Base-by-base conservation (phyloP, 2,113 vertebrate genomes). In the Halcyon malimbica region DNA sequence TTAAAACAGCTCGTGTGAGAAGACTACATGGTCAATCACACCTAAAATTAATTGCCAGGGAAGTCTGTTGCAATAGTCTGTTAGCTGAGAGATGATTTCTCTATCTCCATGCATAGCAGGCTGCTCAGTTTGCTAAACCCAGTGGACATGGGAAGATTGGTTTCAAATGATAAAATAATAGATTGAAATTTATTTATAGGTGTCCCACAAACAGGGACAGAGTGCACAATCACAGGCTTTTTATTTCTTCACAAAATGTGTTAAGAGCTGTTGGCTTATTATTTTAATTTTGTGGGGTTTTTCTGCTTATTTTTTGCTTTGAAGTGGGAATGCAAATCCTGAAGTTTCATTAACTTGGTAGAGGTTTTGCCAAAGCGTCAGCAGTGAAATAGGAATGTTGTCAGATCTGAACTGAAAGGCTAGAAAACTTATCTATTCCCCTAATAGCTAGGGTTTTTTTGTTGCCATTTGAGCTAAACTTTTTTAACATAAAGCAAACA, bases 231-330 rank as follows among this genome's bases (percentile, higher is more conserved):
- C 11, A 2, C 0, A 0, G 10, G 6, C 17, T 46, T 73, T 79
- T 83, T 73, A 39, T 74, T 90, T 88, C 78, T 92, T 90, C 68
- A 67, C 26, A 41, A 88, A 93, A 50, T 41, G 24, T 37, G 11
- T 53, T 57, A 29, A 85, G 12, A 79, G 37, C 28, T 46, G 6
- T 65, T 87, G 33, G 14, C 17, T 87, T 91, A 5, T 39, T 76
- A 26, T 35, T 87, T 81, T 56, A 57, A n/a, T 33, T 5, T 35
- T 24, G 29, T 29, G 53, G 15, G 15, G 18, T 42, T 21, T 26
- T 87, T 37, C 53, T 80, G 21, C 44, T 77, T 88, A 25, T 74
- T 80, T 91, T 95, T 90, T 90, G 24, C 60, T 83, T 89, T 33
- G 41, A 69, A 37, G 39, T 42, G 46, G 37, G 28, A 94, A 79